Evolutionary conservation across 1,140 invertebrate genomes (phyloP), one percentile per base, ranked within the genome.

Genomic region (Heliconius hermathena): DNA sequence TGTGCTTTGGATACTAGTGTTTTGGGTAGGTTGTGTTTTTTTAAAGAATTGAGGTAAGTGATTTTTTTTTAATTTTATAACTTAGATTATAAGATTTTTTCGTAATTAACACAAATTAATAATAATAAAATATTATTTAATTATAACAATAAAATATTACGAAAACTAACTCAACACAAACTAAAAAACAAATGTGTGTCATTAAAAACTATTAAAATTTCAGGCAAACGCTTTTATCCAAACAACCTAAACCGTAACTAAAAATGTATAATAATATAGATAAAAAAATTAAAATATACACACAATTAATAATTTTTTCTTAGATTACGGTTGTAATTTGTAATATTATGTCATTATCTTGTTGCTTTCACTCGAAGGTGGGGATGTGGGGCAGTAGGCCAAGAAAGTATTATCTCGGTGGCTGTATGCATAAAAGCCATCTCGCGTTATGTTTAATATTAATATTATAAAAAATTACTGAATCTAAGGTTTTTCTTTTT

Each of bases 401-500:
- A 79, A 75, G 86, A 88, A 85, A 88, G 86, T 86, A 81, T 82
- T 87, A 83, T 87, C 79, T 74, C 81, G 83, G 86, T 85, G 86
- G 85, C 85, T 88, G 86, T 52, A 46, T 77, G 76, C 77, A 81
- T 83, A 76, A 78, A 83, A 78, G 76, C 74, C 76, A 78, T 76
- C 70, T 73, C 57, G 57, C 16, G 38, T 41, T 46, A 60, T 70
- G 33, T 46, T 66, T 29, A 11, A 57, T 57, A 57, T 57, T 57
- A 11, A 9, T 22, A 57, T 22, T 22, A 22, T 3, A 22, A 11
- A n/a, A 57, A 57, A 54, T 6, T 46, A 16, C 13, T 2, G 8
- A 11, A 57, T 57, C 18, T n/a, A 54, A 20, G 20, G 20, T 11
- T 57, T 57, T n/a, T 57, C 9, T 2, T 22, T 57, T 54, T 54